Conservation (phyloP, 2,113 vertebrate species). For the Balaeniceps rex region DNA sequence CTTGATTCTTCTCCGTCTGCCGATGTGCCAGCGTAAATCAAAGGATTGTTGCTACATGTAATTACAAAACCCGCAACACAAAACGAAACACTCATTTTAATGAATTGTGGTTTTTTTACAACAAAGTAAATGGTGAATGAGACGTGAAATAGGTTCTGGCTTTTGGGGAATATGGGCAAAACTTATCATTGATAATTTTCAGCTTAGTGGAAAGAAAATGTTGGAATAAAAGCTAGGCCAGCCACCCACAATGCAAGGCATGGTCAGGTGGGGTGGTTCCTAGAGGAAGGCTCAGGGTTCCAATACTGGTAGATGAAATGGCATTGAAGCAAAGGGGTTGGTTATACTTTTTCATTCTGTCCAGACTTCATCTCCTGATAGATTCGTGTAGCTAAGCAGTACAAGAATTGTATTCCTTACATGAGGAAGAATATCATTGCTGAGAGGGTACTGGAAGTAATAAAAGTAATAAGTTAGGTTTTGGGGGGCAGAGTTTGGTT, state of each 20-base stretch:
- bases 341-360: background rate
- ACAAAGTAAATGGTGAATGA: background rate
- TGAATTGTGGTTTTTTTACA: background rate
- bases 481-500: background rate
- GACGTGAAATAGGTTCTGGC: background rate
- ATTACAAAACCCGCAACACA: background rate
- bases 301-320: background rate
- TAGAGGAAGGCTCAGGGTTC: background rate
- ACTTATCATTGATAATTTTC: background rate
- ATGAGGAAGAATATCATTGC: background rate
- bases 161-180: fast-evolving
- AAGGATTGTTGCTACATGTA: background rate
- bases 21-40: background rate
- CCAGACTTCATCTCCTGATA: background rate
- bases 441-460: background rate
- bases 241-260: background rate
- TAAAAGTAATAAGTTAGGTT: background rate
- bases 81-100: background rate
- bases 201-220: background rate
- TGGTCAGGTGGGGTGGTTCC: background rate
- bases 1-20: background rate
- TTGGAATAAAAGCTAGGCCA: background rate
- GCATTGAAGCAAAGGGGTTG: background rate
- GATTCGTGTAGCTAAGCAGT: background rate
- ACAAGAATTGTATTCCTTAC: background rate